A percentile compares a stretch with the other conserved stretches of the same genome.
Evolutionary conservation across 2,888 invertebrate genomes (phyloP).

Genomic region (Sclerodermus sp.): DNA sequence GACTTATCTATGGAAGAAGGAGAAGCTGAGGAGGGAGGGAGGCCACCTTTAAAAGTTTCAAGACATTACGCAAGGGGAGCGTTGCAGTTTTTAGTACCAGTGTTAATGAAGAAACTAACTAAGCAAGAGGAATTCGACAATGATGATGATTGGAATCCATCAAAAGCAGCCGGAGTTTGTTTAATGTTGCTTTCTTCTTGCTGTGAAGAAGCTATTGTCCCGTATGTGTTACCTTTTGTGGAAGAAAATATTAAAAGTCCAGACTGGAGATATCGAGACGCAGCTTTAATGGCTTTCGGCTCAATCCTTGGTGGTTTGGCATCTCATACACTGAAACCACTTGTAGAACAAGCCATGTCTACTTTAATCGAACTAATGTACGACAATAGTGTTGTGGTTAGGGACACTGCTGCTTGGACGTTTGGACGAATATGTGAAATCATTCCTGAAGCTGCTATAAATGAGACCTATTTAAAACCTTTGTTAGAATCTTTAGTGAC

Average conservation of each 20-base stretch:
- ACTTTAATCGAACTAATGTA: slow-evolving; percentile 94
- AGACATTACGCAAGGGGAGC: slow-evolving; percentile 98
- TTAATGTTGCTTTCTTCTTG: slow-evolving; percentile 96
- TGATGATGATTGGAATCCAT: slow-evolving; percentile 99
- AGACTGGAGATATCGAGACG: slow-evolving; percentile 93
- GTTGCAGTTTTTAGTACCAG: slow-evolving; percentile 89
- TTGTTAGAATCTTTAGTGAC: slow-evolving; percentile 79
- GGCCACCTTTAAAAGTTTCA: slow-evolving; percentile 90
- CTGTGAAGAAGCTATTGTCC: slow-evolving; percentile 96
- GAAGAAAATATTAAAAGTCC: slow-evolving; percentile 89
- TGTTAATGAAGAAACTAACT: slow-evolving; percentile 89
- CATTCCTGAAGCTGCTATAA: slow-evolving; percentile 92
- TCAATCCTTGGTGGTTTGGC: slow-evolving; percentile 91
- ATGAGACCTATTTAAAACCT: slow-evolving; percentile 80
- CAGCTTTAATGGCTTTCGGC: slow-evolving; percentile 98
- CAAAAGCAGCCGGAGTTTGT: slow-evolving; percentile 98
- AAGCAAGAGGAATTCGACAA: slow-evolving; percentile 98
- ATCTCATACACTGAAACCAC: slow-evolving; percentile 79
- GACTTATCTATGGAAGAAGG: slow-evolving; percentile 92
- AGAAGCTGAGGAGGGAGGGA: slow-evolving; percentile 90
- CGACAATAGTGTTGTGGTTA: slow-evolving; percentile 89
- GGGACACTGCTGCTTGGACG: slow-evolving; percentile 98
- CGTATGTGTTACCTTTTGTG: slow-evolving; percentile 93
- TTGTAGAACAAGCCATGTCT: slow-evolving; percentile 96
- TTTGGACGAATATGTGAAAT: slow-evolving; percentile 97